Evolutionary conservation across 2,113 vertebrate genomes (phyloP).

Genomic region (Rostratula benghalensis): DNA sequence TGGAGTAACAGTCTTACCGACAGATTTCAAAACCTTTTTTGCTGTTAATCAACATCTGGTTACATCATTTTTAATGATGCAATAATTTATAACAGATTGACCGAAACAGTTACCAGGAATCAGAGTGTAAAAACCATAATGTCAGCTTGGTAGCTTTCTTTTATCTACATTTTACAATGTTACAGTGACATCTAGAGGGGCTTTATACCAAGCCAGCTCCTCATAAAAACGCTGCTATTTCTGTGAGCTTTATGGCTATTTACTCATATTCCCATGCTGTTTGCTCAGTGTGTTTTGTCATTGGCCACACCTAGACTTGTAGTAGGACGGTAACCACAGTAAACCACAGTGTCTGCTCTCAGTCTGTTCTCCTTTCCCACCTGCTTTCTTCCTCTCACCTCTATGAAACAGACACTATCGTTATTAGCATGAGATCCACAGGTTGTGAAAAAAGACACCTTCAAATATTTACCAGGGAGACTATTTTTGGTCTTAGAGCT

Average conservation of each 20-base stretch:
- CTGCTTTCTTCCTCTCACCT: neutral
- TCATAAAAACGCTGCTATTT: neutral
- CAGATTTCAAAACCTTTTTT: neutral
- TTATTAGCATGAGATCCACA: neutral
- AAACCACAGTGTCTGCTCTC: neutral
- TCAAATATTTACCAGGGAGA: neutral
- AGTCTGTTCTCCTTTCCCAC: neutral
- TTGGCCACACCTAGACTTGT: neutral
- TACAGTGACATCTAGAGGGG: conserved; percentile 79
- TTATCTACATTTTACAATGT: conserved; percentile 21
- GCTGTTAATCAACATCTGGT: neutral
- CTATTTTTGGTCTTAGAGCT: neutral
- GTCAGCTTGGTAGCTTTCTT: neutral
- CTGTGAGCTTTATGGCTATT: neutral
- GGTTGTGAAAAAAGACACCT: neutral
- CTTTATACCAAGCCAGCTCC: neutral
- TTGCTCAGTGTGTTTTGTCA: neutral
- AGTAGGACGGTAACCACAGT: neutral
- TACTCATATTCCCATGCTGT: neutral
- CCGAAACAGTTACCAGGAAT: neutral
- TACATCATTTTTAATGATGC: neutral
- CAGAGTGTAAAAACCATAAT: fast-evolving
- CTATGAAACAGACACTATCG: neutral
- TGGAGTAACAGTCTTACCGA: neutral
- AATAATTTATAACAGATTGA: neutral